These are phyloP conservation scores for Xylophagus ater DNA, from an alignment of 2,888 invertebrate genomes.

Conservation along the genomic window DNA sequence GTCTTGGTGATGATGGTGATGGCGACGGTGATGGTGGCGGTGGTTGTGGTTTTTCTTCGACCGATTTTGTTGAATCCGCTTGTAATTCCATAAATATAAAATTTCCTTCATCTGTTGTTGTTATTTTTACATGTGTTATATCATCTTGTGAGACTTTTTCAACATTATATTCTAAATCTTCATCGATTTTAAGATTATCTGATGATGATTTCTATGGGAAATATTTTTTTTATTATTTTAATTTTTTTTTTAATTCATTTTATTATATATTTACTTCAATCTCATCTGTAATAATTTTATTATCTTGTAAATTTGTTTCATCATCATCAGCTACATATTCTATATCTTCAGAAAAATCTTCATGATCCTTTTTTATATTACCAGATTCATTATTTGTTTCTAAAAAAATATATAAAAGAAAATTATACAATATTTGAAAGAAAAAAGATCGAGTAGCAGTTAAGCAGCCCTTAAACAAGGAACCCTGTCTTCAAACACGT, in stretches of 20 bases:
- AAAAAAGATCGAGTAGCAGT: too few species aligned
- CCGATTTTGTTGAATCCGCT: conserved; percentile 23
- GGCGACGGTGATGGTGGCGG: conserved; percentile 21
- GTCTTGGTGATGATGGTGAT: conserved; percentile 15
- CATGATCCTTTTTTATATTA: too few species aligned
- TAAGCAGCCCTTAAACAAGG: too few species aligned
- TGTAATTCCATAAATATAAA: conserved; percentile 40
- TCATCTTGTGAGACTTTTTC: conserved; percentile 18
- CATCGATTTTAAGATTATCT: conserved; percentile 26
- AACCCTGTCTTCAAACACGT: too few species aligned
- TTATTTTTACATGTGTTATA: conserved; percentile 34
- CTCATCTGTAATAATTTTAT: conserved; percentile 21
- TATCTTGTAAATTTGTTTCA: conserved; percentile 3
- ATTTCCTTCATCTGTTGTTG: conserved; percentile 40
- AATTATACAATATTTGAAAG: too few species aligned
- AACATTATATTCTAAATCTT: conserved; percentile 36
- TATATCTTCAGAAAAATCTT: too few species aligned
- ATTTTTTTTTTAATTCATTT: neutral
- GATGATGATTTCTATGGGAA: too few species aligned
- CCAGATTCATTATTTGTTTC: too few species aligned
- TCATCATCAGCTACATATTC: conserved; percentile 25
- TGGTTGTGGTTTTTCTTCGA: conserved; percentile 13
- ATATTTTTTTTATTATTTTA: neutral
- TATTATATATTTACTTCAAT: conserved; percentile 20
- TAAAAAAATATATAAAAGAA: too few species aligned